phyloP scores from a whole-genome alignment of 2,888 invertebrate species.

The Pterobdella sp. region DNA sequence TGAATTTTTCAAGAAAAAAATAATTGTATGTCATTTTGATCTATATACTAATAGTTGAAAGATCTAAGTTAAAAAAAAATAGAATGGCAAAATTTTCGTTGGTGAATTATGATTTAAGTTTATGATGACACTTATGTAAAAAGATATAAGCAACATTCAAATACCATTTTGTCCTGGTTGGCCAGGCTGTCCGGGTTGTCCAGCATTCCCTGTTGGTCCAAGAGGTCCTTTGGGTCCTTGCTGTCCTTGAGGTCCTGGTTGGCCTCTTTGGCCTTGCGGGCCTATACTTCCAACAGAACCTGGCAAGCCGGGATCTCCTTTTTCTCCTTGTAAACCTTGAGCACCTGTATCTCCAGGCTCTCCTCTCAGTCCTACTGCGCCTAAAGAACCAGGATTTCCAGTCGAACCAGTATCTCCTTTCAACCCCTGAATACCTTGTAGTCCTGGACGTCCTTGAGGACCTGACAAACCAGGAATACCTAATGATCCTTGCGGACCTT shows the following conservation, averaged over 20 bases:
- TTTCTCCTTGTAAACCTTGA: constrained; percentile 25
- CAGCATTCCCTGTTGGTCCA: constrained; percentile 18
- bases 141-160: background rate
- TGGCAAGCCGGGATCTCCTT: constrained; percentile 55
- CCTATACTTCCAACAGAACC: constrained; percentile 34
- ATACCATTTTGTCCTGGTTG: constrained; percentile 29
- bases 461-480: constrained; percentile 21
- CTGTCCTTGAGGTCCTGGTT: constrained; percentile 17
- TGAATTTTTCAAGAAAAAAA: no score
- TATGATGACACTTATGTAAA: no score
- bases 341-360: constrained; percentile 18
- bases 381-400: constrained; percentile 13
- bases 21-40: no score
- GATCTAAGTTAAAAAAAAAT: no score
- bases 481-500: constrained; percentile 22
- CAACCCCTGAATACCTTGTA: constrained; percentile 30
- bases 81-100: no score
- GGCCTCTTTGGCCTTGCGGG: background rate
- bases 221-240: constrained; percentile 7
- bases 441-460: constrained; percentile 14
- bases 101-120: no score
- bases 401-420: background rate
- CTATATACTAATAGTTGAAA: background rate
- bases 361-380: background rate
- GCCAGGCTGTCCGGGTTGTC: background rate